phyloP scores from a whole-genome alignment of 2,888 invertebrate genomes.

The Aricia artaxerxes region DNA sequence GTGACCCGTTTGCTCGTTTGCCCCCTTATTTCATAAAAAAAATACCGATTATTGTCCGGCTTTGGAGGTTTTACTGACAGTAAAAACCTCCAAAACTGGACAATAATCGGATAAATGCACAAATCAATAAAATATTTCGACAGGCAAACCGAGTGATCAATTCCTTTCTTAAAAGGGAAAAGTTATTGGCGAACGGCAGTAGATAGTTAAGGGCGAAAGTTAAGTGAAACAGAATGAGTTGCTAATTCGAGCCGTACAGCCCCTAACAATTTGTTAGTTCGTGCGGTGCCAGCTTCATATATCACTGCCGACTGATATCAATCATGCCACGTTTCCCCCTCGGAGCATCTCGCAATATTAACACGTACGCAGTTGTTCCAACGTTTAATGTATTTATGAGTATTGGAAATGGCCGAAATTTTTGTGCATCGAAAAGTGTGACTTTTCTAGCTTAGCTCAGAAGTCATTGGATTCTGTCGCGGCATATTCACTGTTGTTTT shows the following conservation, averaged over 20 bases:
- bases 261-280: constrained; percentile 25
- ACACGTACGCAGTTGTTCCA: not conserved
- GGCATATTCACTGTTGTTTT: not conserved
- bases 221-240: constrained; percentile 22
- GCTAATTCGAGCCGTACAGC: constrained; percentile 23
- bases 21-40: no score
- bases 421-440: not conserved
- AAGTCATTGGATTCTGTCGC: not conserved
- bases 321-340: constrained; percentile 26
- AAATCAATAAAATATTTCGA: not conserved
- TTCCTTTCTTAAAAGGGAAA: not conserved
- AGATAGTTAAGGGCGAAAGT: not conserved
- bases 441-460: not conserved
- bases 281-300: constrained; percentile 31
- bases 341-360: constrained; percentile 8
- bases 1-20: no score
- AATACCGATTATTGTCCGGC: no score
- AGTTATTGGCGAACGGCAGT: not conserved
- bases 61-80: no score
- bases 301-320: constrained; percentile 28
- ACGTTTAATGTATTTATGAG: not conserved
- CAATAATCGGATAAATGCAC: not conserved
- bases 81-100: not conserved
- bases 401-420: not conserved
- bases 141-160: not conserved